phyloP scores from a whole-genome alignment of 1,140 invertebrate species.

The Hylaeus volcanicus region DNA sequence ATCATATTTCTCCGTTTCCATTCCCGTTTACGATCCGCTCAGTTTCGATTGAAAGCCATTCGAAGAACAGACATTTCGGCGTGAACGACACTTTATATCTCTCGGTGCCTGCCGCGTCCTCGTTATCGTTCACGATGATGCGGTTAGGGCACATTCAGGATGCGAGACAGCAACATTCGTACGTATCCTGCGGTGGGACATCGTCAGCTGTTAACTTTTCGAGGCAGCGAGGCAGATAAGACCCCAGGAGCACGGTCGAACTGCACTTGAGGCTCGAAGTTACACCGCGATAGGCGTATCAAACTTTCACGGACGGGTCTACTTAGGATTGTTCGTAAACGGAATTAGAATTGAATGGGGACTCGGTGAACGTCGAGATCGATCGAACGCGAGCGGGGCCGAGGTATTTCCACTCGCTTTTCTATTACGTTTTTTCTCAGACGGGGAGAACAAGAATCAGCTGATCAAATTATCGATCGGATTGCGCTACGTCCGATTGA shows the following conservation, averaged over 20 bases:
- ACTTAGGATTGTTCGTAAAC: constrained; percentile 37
- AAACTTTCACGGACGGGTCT: constrained; percentile 38
- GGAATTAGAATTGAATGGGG: constrained; percentile 22
- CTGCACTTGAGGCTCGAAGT: constrained; percentile 35
- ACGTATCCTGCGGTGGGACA: constrained; percentile 55
- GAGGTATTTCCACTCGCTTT: not conserved
- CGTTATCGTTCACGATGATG: constrained; percentile 45
- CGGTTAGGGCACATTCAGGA: constrained; percentile 47
- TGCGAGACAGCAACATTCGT: constrained; percentile 47
- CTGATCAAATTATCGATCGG: no score
- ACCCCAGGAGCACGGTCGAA: constrained; percentile 32
- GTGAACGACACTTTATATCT: constrained; percentile 2
- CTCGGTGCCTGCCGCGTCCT: constrained; percentile 26
- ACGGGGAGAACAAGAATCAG: not conserved
- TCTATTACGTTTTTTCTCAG: not conserved
- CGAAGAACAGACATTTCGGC: not conserved
- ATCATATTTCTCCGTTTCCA: no score
- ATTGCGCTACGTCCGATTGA: not conserved
- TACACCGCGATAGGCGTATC: constrained; percentile 37
- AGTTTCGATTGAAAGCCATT: constrained; percentile 10
- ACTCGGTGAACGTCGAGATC: not conserved
- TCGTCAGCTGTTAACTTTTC: constrained; percentile 63
- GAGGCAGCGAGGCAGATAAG: constrained; percentile 62
- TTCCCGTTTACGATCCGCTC: no score
- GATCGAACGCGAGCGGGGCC: not conserved